Conservation (phyloP, 2,113 vertebrate genomes). For the Neogale vison region DNA sequence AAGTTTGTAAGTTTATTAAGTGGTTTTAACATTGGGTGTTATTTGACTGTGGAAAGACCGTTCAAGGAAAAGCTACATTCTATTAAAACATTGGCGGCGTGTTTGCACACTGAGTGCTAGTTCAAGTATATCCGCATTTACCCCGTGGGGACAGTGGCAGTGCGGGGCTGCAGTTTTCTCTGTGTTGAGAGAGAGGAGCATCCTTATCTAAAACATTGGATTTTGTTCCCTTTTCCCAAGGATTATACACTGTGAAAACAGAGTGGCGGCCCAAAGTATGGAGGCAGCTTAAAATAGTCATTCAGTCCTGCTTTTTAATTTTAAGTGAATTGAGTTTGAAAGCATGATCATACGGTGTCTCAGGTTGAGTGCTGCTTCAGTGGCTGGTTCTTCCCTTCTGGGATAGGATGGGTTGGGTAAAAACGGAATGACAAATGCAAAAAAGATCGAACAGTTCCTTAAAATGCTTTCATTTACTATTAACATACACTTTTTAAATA, state of each 20-base stretch:
- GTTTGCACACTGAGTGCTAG: conserved; percentile 53
- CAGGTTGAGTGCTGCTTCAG: not conserved
- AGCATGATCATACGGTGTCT: not conserved
- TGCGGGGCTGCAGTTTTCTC: not conserved
- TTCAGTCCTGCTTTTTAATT: not conserved
- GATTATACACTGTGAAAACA: not conserved
- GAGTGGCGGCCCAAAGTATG: not conserved
- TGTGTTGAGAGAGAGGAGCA: too few relatives aligned
- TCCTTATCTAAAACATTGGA: not conserved
- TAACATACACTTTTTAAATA: conserved; percentile 89
- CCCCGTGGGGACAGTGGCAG: not conserved
- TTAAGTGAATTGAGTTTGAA: conserved; percentile 43
- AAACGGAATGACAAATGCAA: not conserved
- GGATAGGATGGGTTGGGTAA: not conserved
- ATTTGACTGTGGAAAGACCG: conserved; percentile 74
- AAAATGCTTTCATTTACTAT: conserved; percentile 68
- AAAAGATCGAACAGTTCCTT: conserved; percentile 27
- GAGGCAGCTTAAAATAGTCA: not conserved
- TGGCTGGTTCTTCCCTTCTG: not conserved
- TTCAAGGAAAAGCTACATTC: conserved; percentile 78
- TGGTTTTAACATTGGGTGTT: conserved; percentile 83
- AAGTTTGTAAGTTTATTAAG: conserved; percentile 86
- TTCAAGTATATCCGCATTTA: not conserved
- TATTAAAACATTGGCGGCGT: conserved; percentile 81
- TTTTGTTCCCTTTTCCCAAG: not conserved